phyloP scores from a whole-genome alignment of 2,888 invertebrate genomes.

The Pristionchus arcanus region DNA sequence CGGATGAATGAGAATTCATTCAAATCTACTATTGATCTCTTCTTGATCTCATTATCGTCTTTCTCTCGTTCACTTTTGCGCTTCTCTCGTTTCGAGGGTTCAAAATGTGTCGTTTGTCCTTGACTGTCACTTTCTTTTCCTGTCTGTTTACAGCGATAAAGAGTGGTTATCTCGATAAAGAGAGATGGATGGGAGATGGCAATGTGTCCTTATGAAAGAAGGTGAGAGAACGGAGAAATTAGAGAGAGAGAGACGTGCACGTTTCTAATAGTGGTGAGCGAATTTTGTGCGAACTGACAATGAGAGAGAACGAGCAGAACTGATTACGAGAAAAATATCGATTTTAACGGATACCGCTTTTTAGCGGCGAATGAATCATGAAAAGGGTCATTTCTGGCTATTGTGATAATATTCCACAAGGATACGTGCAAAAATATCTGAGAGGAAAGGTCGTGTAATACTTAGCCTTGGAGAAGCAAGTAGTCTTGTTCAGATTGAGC shows the following conservation, averaged over 20 bases:
- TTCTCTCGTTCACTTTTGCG: background rate
- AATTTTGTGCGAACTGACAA: background rate
- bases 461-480: no score
- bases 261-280: background rate
- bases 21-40: background rate
- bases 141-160: background rate
- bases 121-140: background rate
- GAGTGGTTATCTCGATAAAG: background rate
- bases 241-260: background rate
- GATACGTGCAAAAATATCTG: no score
- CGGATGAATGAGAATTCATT: background rate
- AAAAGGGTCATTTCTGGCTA: background rate
- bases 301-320: background rate
- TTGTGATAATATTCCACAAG: background rate
- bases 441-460: no score
- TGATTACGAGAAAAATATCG: background rate
- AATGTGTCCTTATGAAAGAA: background rate
- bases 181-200: background rate
- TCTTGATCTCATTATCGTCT: background rate
- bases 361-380: background rate
- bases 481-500: no score
- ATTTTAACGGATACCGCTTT: background rate
- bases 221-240: background rate
- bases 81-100: background rate
- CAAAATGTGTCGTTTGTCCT: slow-evolving; percentile 12